Base-by-base conservation (phyloP, 2,797 vertebrate species). In the Cyclura pinguis region DNA sequence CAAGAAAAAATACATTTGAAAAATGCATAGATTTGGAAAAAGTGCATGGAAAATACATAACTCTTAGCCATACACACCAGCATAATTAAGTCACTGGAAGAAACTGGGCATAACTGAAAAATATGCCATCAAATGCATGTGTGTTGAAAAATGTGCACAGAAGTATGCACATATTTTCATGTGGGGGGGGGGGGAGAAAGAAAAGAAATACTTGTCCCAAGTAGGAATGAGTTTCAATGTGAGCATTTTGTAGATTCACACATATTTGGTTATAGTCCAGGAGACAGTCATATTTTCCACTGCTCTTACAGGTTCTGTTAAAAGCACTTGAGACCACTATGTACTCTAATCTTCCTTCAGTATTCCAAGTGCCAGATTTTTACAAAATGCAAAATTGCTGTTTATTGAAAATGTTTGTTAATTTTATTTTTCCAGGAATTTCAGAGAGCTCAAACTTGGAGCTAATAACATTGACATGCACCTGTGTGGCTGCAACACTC, bases 401-500 rank as follows among this genome's bases (percentile, higher is more conserved):
- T 12, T 91, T 93, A 88, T 89, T 73, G 93, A 81, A 96, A 80
- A 78, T 76, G n/a, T 88, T 95, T 93, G 16, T 88, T 55, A 3
- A 42, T 96, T 94, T 95, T 80, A 96, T 67, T 94, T 93, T 89
- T 27, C 72, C 94, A 99, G 99, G 97, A 92, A 95, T 95, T 13
- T 95, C 97, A 0, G 98, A 98, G 94, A 96, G 95, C 81, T 98
- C 98, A 0, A 98, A 98, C 84, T 93, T 99, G 96, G 98, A 99
- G 96, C 97, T 99, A 67, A 98, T 98, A 89, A 98, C 98, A 0
- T 96, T 99, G 87, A 98, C 98, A 1, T 99, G 98, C 86, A 98
- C 98, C 92, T 99, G 99, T 12, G 98, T 99, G 95, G 98, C 98
- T 92, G 98, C 98, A 0, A 98, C 98, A 0, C 97, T 99, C 73